phyloP scores from a whole-genome alignment of 2,113 vertebrate genomes.

The Myocastor coypus region DNA sequence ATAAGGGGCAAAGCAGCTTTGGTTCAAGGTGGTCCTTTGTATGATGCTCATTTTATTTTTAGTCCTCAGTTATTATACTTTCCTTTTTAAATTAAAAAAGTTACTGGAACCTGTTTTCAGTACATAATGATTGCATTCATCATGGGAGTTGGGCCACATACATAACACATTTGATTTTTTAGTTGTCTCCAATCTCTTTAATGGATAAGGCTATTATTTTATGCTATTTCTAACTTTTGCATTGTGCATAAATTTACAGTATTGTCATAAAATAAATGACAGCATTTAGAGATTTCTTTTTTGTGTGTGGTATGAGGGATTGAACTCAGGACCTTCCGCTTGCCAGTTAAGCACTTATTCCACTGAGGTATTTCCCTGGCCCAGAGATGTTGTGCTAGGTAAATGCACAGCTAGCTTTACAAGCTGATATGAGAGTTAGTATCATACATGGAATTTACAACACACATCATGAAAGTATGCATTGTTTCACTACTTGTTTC shows the following conservation, averaged over 20 bases:
- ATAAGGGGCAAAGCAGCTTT: background rate
- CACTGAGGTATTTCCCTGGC: no score
- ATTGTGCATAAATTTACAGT: constrained; percentile 22
- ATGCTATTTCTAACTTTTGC: constrained; percentile 21
- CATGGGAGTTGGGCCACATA: background rate
- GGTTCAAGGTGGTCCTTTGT: constrained; percentile 41
- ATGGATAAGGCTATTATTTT: background rate
- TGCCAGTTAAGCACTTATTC: no score
- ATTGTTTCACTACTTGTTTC: background rate
- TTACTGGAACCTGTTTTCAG: background rate
- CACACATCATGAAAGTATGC: background rate
- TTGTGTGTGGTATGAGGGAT: no score
- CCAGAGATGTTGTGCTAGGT: background rate
- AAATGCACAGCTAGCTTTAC: background rate
- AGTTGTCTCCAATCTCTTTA: background rate
- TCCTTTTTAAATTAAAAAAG: background rate
- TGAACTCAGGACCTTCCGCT: no score
- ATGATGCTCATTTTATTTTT: constrained; percentile 47
- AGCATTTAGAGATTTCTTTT: constrained; percentile 45
- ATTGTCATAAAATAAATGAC: background rate
- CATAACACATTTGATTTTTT: background rate
- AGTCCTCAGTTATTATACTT: constrained; percentile 38
- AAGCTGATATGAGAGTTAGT: background rate
- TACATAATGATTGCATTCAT: background rate
- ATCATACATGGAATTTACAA: background rate